Conservation (phyloP, 1,140 invertebrate species). For the Drosophila bocki region DNA sequence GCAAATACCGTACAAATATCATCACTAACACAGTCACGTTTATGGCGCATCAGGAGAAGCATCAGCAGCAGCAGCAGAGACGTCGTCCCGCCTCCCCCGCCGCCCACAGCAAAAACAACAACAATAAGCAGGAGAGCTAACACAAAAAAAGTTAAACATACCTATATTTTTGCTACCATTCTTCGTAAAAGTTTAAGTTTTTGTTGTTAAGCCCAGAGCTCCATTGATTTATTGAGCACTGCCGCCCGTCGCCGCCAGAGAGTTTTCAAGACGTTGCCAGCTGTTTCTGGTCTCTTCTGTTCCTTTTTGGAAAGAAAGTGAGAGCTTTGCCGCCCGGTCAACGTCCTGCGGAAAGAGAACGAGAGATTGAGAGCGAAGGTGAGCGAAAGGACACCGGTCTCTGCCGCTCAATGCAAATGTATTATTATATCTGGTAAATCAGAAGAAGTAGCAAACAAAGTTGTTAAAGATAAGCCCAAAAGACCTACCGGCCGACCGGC, state of each 20-base stretch:
- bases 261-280: conserved; percentile 50
- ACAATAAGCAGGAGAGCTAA: conserved; percentile 47
- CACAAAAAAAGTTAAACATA: conserved; percentile 27
- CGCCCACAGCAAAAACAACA: conserved; percentile 33
- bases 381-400: conserved; percentile 73
- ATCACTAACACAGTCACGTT: conserved; percentile 28
- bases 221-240: conserved; percentile 71
- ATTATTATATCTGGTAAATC: conserved; percentile 9
- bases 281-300: conserved; percentile 41
- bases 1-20: conserved; percentile 48
- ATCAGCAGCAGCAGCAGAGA: conserved; percentile 21
- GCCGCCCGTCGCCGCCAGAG: conserved; percentile 8
- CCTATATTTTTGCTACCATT: conserved; percentile 58
- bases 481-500: conserved; percentile 10
- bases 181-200: conserved; percentile 27
- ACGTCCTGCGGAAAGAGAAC: conserved; percentile 44
- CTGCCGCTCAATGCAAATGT: conserved; percentile 1
- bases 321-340: conserved; percentile 52
- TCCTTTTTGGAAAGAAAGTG: conserved; percentile 18
- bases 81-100: conserved; percentile 36
- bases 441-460: conserved; percentile 44
- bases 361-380: conserved; percentile 54
- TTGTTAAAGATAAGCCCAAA: conserved; percentile 46
- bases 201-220: conserved; percentile 30
- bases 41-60: conserved; percentile 60